A percentile compares a stretch with the other conserved stretches of the same genome.
phyloP scores from a whole-genome alignment of 2,888 invertebrate species.

The Limenitis camilla region DNA sequence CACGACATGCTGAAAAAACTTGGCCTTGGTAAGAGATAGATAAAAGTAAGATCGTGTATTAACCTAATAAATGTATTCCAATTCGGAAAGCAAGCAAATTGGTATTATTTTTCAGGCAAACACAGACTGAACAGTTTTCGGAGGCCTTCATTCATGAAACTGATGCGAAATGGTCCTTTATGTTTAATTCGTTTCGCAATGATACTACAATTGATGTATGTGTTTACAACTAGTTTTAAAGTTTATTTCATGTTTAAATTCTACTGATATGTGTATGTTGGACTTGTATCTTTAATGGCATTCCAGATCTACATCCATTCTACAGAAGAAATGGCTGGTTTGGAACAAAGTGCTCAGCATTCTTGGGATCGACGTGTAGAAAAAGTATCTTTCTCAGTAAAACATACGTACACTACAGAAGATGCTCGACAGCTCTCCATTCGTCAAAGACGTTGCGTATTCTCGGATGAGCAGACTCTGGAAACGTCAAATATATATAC shows the following conservation, averaged over 20 bases:
- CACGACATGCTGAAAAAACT: slow-evolving; percentile 70
- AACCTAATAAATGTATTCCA: background rate
- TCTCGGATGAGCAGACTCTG: slow-evolving; percentile 78
- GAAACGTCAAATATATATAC: slow-evolving; percentile 78
- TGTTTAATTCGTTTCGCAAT: slow-evolving; percentile 68
- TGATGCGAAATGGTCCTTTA: slow-evolving; percentile 78
- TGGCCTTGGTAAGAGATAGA: slow-evolving; percentile 67
- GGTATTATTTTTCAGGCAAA: slow-evolving; percentile 63
- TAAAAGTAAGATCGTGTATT: background rate
- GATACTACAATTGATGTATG: slow-evolving; percentile 62
- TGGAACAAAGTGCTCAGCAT: slow-evolving; percentile 81
- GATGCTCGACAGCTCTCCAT: slow-evolving; percentile 80
- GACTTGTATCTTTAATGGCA: background rate
- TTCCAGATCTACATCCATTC: slow-evolving; percentile 77
- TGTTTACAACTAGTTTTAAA: background rate
- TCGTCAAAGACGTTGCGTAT: slow-evolving; percentile 82
- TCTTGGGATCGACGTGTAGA: slow-evolving; percentile 78
- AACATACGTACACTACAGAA: slow-evolving; percentile 84
- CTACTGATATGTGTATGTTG: background rate
- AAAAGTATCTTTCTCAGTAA: slow-evolving; percentile 79
- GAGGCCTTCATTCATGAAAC: slow-evolving; percentile 78
- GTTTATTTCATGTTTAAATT: background rate
- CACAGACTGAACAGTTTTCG: slow-evolving; percentile 52
- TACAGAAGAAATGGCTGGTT: slow-evolving; percentile 80
- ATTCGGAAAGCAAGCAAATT: slow-evolving; percentile 18